A percentile compares a stretch with the other conserved stretches of the same genome.
Evolutionary conservation across 2,113 vertebrate genomes (phyloP).

Genomic region (Bucco capensis): DNA sequence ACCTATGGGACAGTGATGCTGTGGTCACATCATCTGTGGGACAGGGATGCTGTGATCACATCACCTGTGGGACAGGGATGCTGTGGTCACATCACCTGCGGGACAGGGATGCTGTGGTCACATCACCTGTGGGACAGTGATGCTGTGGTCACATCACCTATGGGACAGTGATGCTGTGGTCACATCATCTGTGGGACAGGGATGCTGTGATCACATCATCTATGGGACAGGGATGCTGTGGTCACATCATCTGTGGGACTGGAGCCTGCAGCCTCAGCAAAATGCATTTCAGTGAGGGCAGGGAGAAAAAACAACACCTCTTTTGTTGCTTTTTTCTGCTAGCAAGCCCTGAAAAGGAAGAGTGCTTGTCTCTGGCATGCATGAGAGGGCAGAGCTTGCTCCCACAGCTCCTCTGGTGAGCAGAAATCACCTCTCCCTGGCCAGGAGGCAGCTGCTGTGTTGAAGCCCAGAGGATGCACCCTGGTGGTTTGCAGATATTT

Average conservation of each 20-base stretch:
- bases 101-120: no score
- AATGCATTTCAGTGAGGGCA: no score
- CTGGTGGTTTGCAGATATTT: background rate
- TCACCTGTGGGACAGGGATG: no score
- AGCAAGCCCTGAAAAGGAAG: background rate
- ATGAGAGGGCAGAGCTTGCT: background rate
- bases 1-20: no score
- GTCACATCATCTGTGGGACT: fast-evolving
- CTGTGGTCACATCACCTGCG: no score
- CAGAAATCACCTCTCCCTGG: background rate
- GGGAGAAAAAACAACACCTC: background rate
- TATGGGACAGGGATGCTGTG: background rate
- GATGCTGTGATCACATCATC: background rate
- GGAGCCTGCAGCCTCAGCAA: background rate
- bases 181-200: no score
- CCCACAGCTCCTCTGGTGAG: background rate
- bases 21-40: no score
- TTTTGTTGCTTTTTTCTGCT: background rate
- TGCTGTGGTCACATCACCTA: no score
- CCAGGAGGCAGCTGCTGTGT: background rate
- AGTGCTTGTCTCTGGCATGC: fast-evolving
- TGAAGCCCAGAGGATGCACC: background rate
- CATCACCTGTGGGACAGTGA: no score
- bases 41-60: no score
- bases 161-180: no score